Evolutionary conservation across 2,888 invertebrate species (phyloP).

Genomic region (Flexamia atlantica): DNA sequence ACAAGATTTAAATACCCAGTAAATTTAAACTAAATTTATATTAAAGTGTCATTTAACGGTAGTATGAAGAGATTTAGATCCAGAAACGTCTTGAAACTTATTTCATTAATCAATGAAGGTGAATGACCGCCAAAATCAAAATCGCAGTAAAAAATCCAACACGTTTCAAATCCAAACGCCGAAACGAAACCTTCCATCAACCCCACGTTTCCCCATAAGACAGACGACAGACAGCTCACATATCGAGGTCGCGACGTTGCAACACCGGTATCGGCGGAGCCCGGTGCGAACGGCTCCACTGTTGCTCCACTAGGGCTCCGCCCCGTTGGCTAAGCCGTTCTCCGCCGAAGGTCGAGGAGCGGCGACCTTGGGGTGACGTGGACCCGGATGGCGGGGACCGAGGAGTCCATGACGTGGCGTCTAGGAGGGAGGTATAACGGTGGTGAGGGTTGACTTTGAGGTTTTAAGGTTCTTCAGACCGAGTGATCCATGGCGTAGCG

Average conservation of each 20-base stretch:
- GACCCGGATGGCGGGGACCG: slow-evolving; percentile 15
- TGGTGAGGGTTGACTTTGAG: not conserved
- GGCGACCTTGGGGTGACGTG: slow-evolving; percentile 31
- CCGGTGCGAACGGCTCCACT: not conserved
- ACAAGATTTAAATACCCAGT: too few relatives aligned
- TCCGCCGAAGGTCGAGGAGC: slow-evolving; percentile 32
- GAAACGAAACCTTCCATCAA: not conserved
- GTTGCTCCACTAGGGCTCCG: slow-evolving; percentile 29
- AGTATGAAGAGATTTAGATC: too few relatives aligned
- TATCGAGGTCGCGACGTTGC: not conserved
- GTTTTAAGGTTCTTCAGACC: too few relatives aligned
- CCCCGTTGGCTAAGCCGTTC: slow-evolving; percentile 35
- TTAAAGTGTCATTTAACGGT: too few relatives aligned
- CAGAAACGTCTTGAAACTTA: too few relatives aligned
- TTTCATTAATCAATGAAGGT: too few relatives aligned
- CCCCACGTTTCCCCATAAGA: not conserved
- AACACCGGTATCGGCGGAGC: not conserved
- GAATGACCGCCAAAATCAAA: too few relatives aligned
- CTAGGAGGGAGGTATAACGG: not conserved
- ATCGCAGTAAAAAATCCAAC: too few relatives aligned
- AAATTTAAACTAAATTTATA: too few relatives aligned
- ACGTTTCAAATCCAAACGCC: too few relatives aligned
- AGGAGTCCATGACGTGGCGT: not conserved
- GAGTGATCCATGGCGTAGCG: not conserved
- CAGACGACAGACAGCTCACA: not conserved